These are phyloP conservation scores for Prosapia bicincta DNA, from an alignment of 2,888 invertebrate species.

Conservation along the genomic window DNA sequence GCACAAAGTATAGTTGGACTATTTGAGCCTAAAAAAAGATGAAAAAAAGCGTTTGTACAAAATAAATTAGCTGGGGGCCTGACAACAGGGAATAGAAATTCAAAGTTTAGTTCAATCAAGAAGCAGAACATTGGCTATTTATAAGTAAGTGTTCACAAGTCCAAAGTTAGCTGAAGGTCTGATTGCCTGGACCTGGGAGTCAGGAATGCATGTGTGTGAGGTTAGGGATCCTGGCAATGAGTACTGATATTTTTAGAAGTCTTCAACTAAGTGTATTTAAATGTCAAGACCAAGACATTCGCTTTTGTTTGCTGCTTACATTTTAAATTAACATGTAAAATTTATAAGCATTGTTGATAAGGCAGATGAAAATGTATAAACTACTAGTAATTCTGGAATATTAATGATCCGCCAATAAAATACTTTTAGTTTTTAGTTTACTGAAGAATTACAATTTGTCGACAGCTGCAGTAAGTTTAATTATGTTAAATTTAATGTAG, in stretches of 20 bases:
- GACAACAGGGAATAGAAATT: neutral
- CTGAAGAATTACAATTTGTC: too few species aligned
- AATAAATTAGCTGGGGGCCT: too few species aligned
- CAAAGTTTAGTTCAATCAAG: neutral
- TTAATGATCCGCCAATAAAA: too few species aligned
- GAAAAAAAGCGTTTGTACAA: too few species aligned
- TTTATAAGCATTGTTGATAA: too few species aligned
- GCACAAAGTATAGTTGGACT: too few species aligned
- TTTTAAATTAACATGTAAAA: neutral
- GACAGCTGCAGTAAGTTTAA: too few species aligned
- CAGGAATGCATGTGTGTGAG: neutral
- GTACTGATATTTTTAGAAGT: neutral
- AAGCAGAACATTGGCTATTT: neutral
- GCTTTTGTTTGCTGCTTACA: neutral
- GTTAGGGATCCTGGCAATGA: neutral
- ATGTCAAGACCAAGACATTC: neutral
- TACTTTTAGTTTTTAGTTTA: too few species aligned
- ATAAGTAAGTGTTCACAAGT: neutral
- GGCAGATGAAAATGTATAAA: too few species aligned
- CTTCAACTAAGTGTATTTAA: neutral
- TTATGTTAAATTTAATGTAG: too few species aligned
- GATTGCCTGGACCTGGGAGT: neutral
- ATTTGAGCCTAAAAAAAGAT: too few species aligned
- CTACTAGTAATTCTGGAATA: too few species aligned
- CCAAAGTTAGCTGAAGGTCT: slow-evolving; percentile 2